phyloP scores from a whole-genome alignment of 2,888 invertebrate genomes.

The Augochlorella aurata region DNA sequence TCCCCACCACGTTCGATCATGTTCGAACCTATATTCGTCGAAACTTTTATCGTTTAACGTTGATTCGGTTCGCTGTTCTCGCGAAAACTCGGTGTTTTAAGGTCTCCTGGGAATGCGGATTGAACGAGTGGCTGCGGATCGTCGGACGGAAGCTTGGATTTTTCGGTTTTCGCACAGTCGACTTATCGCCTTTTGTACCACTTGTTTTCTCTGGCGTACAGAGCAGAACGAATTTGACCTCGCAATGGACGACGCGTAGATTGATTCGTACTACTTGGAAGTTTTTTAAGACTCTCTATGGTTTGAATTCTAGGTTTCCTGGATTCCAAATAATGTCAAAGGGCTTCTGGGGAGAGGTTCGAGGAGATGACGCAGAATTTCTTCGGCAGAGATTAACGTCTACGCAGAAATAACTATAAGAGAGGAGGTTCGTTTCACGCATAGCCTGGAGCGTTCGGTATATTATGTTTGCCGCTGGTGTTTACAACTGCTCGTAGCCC shows the following conservation, averaged over 20 bases:
- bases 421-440: constrained; percentile 64
- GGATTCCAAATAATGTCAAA: neutral
- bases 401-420: constrained; percentile 67
- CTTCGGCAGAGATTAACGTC: constrained; percentile 47
- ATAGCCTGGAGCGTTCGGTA: constrained; percentile 79
- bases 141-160: neutral
- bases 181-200: neutral
- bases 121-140: neutral
- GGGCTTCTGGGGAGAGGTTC: neutral
- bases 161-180: neutral
- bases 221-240: neutral
- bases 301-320: neutral
- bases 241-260: no score
- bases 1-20: neutral
- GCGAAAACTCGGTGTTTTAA: neutral
- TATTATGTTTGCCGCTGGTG: constrained; percentile 81
- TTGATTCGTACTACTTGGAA: neutral
- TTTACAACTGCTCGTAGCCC: constrained; percentile 74
- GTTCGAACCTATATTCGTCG: neutral
- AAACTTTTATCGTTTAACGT: neutral
- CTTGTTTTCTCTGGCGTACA: neutral
- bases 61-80: neutral
- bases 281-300: no score
- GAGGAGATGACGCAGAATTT: neutral
- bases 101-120: neutral